Evolutionary conservation across 2,888 invertebrate genomes (phyloP), one percentile per base, ranked within the genome.

Genomic region (Hoplodrina blanda): DNA sequence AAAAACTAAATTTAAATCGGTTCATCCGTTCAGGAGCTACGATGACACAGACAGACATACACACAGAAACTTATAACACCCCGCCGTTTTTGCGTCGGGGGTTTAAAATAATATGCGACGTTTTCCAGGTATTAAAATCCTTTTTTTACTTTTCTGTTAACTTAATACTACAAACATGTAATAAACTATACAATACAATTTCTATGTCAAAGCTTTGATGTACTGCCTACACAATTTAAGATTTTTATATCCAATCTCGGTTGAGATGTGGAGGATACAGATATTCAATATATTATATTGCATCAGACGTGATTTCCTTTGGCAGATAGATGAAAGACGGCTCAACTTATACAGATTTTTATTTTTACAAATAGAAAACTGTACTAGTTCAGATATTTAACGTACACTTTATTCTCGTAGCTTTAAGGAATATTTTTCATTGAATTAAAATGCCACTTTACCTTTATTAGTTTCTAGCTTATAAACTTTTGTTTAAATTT

Each of bases 211-310:
- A 75, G 76, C 76, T 78, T 75, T 79, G 80, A 64, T 64, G 37
- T 61, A 74, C 46, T 62, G 49, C 30, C 60, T 60, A 67, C 63
- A 64, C 61, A 80, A 67, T 76, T 67, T 62, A 69, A 69, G 72
- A 69, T 71, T 57, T 65, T 62, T 73, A 69, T 71, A 75, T 76
- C 53, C 66, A 60, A 79, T 73, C 71, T 81, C 53, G n/a, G 52
- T 76, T 73, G 60, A 54, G 53, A 57, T 50, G 73, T 33, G 37
- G 49, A 61, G 52, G 46, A 64, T 61, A 69, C 57, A 55, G 57
- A 78, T 73, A 79, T 83, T 82, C 73, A 72, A 81, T 76, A 81
- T 74, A 78, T 75, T 73, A 81, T 74, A 78, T 78, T 73, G 76
- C 73, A 81, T 73, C 71, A 75, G 69, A 73, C 68, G 64, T 75